A percentile compares a stretch with the other conserved stretches of the same genome.
These are phyloP conservation scores for Dynastes maya DNA, from an alignment of 2,888 invertebrate species.

Conservation along the genomic window DNA sequence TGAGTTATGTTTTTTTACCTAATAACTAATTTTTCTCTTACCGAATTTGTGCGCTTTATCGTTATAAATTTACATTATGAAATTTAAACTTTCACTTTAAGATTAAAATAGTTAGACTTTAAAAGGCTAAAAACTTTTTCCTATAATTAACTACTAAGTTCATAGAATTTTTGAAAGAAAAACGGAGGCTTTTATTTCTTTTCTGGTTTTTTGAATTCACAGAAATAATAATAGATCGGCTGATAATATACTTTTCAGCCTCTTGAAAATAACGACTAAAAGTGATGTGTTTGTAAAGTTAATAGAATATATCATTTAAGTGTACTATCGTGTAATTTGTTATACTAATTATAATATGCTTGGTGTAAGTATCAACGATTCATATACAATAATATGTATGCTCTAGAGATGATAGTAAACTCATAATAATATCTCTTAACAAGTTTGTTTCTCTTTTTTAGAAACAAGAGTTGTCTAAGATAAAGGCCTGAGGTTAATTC, in stretches of 20 bases:
- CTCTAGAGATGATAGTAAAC: constrained; percentile 31
- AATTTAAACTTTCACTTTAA: constrained; percentile 15
- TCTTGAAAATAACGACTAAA: too few species aligned
- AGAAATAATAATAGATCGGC: too few species aligned
- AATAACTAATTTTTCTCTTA: too few species aligned
- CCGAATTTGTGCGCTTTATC: background rate
- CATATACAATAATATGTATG: constrained; percentile 7
- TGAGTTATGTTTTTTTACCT: too few species aligned
- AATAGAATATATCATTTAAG: constrained; percentile 8
- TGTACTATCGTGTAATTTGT: background rate
- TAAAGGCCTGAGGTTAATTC: constrained; percentile 56
- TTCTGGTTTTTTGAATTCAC: too few species aligned
- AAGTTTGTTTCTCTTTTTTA: constrained; percentile 27
- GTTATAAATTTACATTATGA: background rate
- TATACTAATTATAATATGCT: constrained; percentile 22
- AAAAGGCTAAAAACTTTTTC: background rate
- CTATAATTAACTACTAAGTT: background rate
- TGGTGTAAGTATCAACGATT: constrained; percentile 48
- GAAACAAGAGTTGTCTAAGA: constrained; percentile 55
- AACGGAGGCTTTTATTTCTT: too few species aligned
- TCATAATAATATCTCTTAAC: constrained; percentile 16
- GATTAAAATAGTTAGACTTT: background rate
- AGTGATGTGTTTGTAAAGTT: background rate
- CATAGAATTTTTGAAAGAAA: background rate
- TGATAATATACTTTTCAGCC: too few species aligned